Evolutionary conservation across 2,888 invertebrate genomes (phyloP).

Genomic region (Gibbula magus): DNA sequence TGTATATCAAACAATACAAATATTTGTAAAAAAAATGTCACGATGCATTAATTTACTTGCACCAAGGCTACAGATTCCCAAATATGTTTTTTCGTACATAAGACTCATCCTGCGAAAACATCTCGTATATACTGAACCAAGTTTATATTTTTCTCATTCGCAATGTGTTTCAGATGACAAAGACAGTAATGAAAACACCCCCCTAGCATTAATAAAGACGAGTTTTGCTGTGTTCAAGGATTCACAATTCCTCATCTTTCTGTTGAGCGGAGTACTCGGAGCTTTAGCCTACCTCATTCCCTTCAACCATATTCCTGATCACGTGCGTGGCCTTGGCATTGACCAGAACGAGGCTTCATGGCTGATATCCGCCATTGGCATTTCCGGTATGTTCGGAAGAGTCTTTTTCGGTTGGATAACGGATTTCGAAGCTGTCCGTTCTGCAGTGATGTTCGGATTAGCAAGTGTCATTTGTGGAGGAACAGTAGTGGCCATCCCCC

Average conservation of each 20-base stretch:
- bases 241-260: not conserved
- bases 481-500: not conserved
- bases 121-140: too few relatives aligned
- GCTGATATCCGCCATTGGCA: conserved; percentile 9
- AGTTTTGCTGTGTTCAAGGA: not conserved
- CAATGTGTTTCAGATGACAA: too few relatives aligned
- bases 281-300: not conserved
- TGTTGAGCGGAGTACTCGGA: not conserved
- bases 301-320: not conserved
- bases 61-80: too few relatives aligned
- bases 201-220: not conserved
- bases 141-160: too few relatives aligned
- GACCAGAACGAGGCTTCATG: not conserved
- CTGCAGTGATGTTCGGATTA: not conserved
- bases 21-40: too few relatives aligned
- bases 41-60: too few relatives aligned
- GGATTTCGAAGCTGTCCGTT: not conserved
- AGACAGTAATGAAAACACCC: too few relatives aligned
- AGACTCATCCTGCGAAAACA: too few relatives aligned
- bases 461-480: not conserved
- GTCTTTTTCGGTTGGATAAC: not conserved
- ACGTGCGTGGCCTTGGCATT: not conserved
- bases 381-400: not conserved
- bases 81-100: too few relatives aligned
- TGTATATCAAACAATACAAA: too few relatives aligned